Conservation (phyloP, 2,113 vertebrate genomes). For the Machaerirhynchus nigripectus region DNA sequence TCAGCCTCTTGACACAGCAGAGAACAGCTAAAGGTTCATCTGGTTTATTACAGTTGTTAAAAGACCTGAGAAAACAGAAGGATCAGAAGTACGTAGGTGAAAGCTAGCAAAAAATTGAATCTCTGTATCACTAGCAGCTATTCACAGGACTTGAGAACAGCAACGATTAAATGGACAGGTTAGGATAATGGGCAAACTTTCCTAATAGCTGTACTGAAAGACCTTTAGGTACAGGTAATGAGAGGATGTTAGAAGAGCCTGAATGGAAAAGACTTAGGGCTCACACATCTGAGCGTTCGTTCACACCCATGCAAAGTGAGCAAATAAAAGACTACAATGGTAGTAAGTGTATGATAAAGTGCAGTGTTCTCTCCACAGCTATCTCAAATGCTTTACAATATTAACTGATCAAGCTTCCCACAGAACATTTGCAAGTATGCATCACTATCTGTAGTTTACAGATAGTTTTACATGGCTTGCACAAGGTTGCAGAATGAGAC, state of each 20-base stretch:
- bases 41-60: not conserved
- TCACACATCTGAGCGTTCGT: not conserved
- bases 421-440: not conserved
- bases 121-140: not conserved
- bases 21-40: not conserved
- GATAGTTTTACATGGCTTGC: not conserved
- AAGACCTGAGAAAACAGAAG: not conserved
- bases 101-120: not conserved
- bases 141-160: not conserved
- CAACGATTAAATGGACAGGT: not conserved
- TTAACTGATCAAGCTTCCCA: conserved; percentile 17
- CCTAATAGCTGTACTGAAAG: not conserved
- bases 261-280: not conserved
- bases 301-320: not conserved
- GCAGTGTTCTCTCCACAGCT: not conserved
- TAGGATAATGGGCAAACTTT: not conserved
- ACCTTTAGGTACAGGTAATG: not conserved
- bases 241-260: not conserved
- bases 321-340: not conserved
- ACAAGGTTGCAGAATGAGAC: not conserved
- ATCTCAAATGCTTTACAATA: conserved; percentile 5
- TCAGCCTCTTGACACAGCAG: not conserved
- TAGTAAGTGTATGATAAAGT: not conserved
- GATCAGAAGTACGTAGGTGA: not conserved
- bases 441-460: not conserved